phyloP scores from a whole-genome alignment of 1,140 invertebrate species.

The Paralvinella palmiformis region DNA sequence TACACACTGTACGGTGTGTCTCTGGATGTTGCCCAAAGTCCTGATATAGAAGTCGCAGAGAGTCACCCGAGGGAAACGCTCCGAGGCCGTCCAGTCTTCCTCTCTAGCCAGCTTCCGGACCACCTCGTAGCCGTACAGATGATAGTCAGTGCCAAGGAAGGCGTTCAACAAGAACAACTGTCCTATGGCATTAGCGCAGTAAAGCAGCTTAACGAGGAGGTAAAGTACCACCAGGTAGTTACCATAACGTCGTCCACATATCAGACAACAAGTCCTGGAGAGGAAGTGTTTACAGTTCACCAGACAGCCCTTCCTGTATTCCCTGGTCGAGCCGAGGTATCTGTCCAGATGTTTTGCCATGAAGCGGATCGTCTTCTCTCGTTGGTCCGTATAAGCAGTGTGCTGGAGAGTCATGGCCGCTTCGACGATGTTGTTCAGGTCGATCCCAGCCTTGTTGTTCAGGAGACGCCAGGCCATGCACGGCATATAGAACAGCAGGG shows the following conservation, averaged over 20 bases:
- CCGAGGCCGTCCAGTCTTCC: slow-evolving; percentile 35
- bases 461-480: slow-evolving; percentile 27
- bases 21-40: slow-evolving; percentile 46
- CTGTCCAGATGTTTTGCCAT: slow-evolving; percentile 26
- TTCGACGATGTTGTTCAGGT: slow-evolving; percentile 28
- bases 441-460: slow-evolving; percentile 52
- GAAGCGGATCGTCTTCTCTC: slow-evolving; percentile 21
- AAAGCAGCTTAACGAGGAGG: slow-evolving; percentile 53
- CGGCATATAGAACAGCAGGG: slow-evolving; percentile 12
- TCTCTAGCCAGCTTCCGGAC: slow-evolving; percentile 33
- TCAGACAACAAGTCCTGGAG: slow-evolving; percentile 31
- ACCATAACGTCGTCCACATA: slow-evolving; percentile 51
- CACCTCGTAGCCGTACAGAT: slow-evolving; percentile 48
- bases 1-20: slow-evolving; percentile 50
- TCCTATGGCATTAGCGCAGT: slow-evolving; percentile 51
- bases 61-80: slow-evolving; percentile 51
- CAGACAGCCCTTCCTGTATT: slow-evolving; percentile 5
- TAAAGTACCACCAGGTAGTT: slow-evolving; percentile 53
- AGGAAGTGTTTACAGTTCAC: slow-evolving; percentile 10
- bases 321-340: background rate
- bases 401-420: slow-evolving; percentile 6
- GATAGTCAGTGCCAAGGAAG: slow-evolving; percentile 54
- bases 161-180: slow-evolving; percentile 54
- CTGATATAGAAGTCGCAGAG: slow-evolving; percentile 50
- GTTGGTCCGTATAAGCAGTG: background rate